A percentile compares a stretch with the other conserved stretches of the same genome.
phyloP scores from a whole-genome alignment of 2,113 vertebrate genomes.

The Dipodomys spectabilis region DNA sequence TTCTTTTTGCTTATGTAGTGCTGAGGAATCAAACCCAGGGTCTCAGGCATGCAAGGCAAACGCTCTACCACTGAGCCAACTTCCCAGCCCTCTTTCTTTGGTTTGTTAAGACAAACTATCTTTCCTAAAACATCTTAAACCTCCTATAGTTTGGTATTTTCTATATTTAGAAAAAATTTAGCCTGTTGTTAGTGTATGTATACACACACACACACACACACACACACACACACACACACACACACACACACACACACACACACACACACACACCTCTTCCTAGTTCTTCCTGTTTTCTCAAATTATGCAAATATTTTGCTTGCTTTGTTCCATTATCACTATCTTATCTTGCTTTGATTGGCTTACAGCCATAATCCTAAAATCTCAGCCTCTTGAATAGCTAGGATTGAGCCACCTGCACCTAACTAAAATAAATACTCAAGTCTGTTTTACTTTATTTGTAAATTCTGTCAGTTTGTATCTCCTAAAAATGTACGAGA shows the following conservation, averaged over 20 bases:
- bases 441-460: constrained; percentile 14
- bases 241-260: too few relatives aligned
- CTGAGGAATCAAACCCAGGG: too few relatives aligned
- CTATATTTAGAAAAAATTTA: not conserved
- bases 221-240: too few relatives aligned
- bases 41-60: too few relatives aligned
- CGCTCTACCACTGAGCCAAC: too few relatives aligned
- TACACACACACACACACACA: too few relatives aligned
- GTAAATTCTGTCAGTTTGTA: not conserved
- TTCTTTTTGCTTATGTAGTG: too few relatives aligned
- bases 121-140: not conserved
- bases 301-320: not conserved
- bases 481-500: not conserved
- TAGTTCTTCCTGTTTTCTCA: not conserved
- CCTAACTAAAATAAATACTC: too few relatives aligned
- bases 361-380: too few relatives aligned
- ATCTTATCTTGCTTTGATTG: not conserved
- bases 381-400: too few relatives aligned
- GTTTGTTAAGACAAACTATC: not conserved
- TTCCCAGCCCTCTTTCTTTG: not conserved
- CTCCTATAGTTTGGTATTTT: not conserved
- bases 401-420: too few relatives aligned
- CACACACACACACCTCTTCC: too few relatives aligned
- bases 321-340: not conserved
- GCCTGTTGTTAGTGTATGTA: not conserved